Evolutionary conservation across 2,888 invertebrate genomes (phyloP), one percentile per base, ranked within the genome.

Genomic region (Oligia latruncula): DNA sequence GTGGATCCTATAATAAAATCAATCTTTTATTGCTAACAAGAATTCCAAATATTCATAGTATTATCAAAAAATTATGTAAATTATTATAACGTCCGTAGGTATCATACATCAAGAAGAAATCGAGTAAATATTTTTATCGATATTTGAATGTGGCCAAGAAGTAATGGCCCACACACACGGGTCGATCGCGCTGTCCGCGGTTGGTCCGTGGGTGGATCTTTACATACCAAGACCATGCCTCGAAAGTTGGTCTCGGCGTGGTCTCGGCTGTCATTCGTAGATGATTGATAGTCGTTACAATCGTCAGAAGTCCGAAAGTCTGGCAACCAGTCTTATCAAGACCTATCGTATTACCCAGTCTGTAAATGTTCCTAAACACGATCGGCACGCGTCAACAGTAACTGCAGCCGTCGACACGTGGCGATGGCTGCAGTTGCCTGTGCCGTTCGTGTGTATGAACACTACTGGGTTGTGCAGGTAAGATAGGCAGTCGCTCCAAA

Each of bases 21-120:
- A 17, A 73, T 74, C 64, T 73, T 77, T 75, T 75, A 79, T 72
- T 75, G 62, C 62, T 43, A 35, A 20, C 15, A 80, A 75, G 65
- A 52, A 80, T 80, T 74, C 29, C 60, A 78, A 83, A 82, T 72
- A 84, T 79, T 62, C 29, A 23, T 55, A 62, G 68, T 23, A 74
- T 76, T 58, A 60, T 35, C 62, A 55, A n/a, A 80, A n/a, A 67
- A 80, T 82, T 83, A 83, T 81, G 52, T 58, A 4, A 78, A 86
- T 86, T 71, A 46, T n/a, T 60, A 66, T 20, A 43, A 29, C 64
- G 29, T 40, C 9, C 29, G 66, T 88, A 85, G 84, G 86, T 76
- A 83, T 80, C 64, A 86, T 88, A 80, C 60, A 74, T 87, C 84
- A 89, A 82, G 77, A 60, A 78, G 68, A 84, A 78, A 80, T 77